phyloP scores from a whole-genome alignment of 2,888 invertebrate species.

The Leptinotarsa tumamoca region DNA sequence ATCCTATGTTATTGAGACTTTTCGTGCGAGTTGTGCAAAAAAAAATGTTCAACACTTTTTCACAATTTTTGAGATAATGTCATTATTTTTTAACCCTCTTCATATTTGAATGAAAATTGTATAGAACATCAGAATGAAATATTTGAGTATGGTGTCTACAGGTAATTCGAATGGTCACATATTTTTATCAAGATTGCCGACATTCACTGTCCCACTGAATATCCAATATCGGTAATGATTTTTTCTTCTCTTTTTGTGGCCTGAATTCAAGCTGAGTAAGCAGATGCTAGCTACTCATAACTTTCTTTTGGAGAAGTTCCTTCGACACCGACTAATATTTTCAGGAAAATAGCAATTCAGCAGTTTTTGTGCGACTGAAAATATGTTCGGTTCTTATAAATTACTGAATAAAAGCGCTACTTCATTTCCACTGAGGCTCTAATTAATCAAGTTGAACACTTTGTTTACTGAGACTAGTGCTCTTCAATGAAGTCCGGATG shows the following conservation, averaged over 20 bases:
- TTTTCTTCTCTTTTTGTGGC: slow-evolving; percentile 48
- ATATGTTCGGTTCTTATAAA: slow-evolving; percentile 26
- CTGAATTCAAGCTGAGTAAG: slow-evolving; percentile 60
- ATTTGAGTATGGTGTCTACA: too few species aligned
- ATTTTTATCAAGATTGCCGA: not conserved
- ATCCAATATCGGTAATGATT: not conserved
- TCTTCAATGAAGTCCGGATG: not conserved
- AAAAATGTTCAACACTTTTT: too few species aligned
- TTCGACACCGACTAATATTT: slow-evolving; percentile 58
- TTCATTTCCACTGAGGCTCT: not conserved
- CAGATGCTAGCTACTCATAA: slow-evolving; percentile 60
- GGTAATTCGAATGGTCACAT: too few species aligned
- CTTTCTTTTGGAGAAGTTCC: slow-evolving; percentile 60
- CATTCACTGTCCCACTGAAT: not conserved
- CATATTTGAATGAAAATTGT: too few species aligned
- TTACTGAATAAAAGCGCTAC: slow-evolving; percentile 5
- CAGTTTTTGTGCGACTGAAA: slow-evolving; percentile 45
- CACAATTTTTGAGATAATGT: too few species aligned
- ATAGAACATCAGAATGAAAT: too few species aligned
- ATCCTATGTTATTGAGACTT: too few species aligned
- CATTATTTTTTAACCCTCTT: too few species aligned
- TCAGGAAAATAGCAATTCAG: slow-evolving; percentile 55
- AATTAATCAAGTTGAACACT: slow-evolving; percentile 21
- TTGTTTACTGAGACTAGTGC: slow-evolving; percentile 18
- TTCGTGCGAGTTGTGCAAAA: too few species aligned